A percentile compares a stretch with the other conserved stretches of the same genome.
These are phyloP conservation scores for Oscheius onirici DNA, from an alignment of 2,888 invertebrate genomes.

Conservation along the genomic window DNA sequence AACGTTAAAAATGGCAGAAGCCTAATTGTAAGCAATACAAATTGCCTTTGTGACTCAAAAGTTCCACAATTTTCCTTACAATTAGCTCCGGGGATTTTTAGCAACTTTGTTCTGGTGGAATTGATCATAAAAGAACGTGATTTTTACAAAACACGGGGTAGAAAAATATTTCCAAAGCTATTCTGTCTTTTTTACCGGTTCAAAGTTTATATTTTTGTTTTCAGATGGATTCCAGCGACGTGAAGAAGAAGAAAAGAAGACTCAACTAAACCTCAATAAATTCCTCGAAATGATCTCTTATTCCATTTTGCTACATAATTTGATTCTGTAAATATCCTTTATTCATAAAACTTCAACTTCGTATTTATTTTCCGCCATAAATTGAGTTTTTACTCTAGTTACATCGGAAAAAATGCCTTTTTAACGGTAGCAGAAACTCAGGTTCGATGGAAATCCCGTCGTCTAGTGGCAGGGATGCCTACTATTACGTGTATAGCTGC, in stretches of 20 bases:
- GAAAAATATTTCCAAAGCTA: too few species aligned
- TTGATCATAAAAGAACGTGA: too few species aligned
- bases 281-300: background rate
- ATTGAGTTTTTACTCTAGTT: too few species aligned
- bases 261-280: background rate
- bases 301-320: background rate
- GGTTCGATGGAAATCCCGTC: slow-evolving; percentile 12
- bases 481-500: slow-evolving; percentile 55
- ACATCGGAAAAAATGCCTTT: too few species aligned
- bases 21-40: too few species aligned
- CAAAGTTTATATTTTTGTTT: background rate
- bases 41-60: too few species aligned
- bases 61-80: too few species aligned
- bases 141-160: too few species aligned
- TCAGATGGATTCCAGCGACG: slow-evolving; percentile 28
- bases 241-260: slow-evolving; percentile 15
- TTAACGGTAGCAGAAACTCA: background rate
- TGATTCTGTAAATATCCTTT: background rate
- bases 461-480: slow-evolving; percentile 8
- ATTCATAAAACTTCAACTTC: background rate
- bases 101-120: too few species aligned
- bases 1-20: too few species aligned
- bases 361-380: background rate
- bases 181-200: too few species aligned
- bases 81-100: too few species aligned